Evolutionary conservation across 64 coral and sea anemone genomes (phyloP).

Genomic region (Actinia tenebrosa): DNA sequence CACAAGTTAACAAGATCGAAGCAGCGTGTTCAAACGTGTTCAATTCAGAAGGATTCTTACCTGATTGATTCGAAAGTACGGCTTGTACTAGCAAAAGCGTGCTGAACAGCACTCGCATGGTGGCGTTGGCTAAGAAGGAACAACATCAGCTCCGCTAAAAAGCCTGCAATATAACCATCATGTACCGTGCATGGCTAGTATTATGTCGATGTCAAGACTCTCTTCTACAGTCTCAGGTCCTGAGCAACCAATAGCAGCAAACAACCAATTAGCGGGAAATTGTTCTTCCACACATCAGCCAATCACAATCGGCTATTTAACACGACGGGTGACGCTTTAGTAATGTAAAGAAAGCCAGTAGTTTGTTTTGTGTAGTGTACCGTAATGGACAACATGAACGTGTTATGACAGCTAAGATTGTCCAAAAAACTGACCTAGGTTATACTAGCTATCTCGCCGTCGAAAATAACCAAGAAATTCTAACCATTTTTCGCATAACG

Average conservation of each 20-base stretch:
- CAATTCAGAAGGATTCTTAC: neutral
- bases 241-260: constrained; percentile 84
- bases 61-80: constrained; percentile 15
- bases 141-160: constrained; percentile 58
- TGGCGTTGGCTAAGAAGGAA: constrained; percentile 40
- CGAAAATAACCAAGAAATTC: neutral
- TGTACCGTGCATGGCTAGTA: constrained; percentile 65
- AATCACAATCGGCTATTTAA: constrained; percentile 74
- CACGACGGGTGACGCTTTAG: constrained; percentile 70
- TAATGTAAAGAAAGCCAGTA: constrained; percentile 87
- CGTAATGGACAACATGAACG: constrained; percentile 85
- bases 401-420: constrained; percentile 92
- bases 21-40: constrained; percentile 22
- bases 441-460: constrained; percentile 43
- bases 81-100: constrained; percentile 57
- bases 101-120: constrained; percentile 90
- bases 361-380: constrained; percentile 94
- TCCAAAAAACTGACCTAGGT: constrained; percentile 78
- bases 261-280: constrained; percentile 86
- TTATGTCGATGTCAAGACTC: constrained; percentile 74
- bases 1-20: constrained; percentile 17
- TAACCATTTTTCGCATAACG: constrained; percentile 1
- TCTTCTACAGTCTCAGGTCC: constrained; percentile 59
- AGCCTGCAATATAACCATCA: constrained; percentile 71
- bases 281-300: constrained; percentile 45